A percentile compares a stretch with the other conserved stretches of the same genome.
Evolutionary conservation across 2,888 invertebrate species (phyloP).

Genomic region (Ptilodon capucinus): DNA sequence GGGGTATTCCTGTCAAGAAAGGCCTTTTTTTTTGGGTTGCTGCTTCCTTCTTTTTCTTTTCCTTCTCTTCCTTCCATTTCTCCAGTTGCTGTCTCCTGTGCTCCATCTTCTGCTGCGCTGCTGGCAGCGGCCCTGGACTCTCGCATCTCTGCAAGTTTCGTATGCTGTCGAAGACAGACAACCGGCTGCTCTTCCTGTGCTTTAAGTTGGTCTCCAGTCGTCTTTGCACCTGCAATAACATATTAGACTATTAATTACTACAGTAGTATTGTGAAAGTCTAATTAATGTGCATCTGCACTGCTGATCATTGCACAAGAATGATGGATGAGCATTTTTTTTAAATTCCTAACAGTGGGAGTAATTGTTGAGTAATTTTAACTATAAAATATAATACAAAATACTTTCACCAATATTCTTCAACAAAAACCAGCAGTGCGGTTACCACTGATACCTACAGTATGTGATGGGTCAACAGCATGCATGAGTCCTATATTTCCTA

Average conservation of each 20-base stretch:
- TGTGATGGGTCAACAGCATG: slow-evolving; percentile 29
- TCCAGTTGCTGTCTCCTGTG: slow-evolving; percentile 60
- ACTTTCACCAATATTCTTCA: not conserved
- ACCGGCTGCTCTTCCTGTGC: slow-evolving; percentile 52
- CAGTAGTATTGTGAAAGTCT: not conserved
- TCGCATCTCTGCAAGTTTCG: slow-evolving; percentile 49
- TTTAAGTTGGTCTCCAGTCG: slow-evolving; percentile 53
- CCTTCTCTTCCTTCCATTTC: slow-evolving; percentile 72
- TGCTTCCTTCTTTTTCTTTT: slow-evolving; percentile 58
- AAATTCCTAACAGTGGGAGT: no score
- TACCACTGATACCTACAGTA: slow-evolving; percentile 20
- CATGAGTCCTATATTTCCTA: slow-evolving; percentile 28
- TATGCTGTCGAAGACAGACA: slow-evolving; percentile 56
- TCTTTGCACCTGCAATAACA: slow-evolving; percentile 52
- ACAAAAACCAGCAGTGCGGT: slow-evolving; percentile 12
- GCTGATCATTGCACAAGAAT: not conserved
- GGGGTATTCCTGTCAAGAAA: slow-evolving; percentile 58
- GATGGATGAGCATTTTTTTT: no score
- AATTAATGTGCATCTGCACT: not conserved
- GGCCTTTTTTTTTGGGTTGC: slow-evolving; percentile 65
- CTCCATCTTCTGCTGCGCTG: slow-evolving; percentile 45
- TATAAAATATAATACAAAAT: not conserved
- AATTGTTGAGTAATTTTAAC: no score
- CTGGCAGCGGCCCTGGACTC: slow-evolving; percentile 40
- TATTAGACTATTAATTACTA: not conserved